Conservation (phyloP, 2,797 vertebrate genomes). For the Melanogrammus aeglefinus region DNA sequence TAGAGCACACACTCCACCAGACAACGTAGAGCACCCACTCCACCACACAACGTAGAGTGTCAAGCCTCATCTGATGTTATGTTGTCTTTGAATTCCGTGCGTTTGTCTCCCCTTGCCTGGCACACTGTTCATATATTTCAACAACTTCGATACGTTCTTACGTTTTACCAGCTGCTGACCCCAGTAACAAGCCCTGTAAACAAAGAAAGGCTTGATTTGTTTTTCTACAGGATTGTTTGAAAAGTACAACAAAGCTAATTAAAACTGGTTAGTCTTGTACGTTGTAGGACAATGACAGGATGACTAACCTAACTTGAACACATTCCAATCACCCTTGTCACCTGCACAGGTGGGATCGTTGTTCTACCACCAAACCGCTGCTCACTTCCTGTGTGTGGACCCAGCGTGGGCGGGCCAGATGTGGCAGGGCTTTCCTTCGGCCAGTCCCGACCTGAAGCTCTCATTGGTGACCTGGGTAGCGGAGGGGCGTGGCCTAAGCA, state of each 20-base stretch:
- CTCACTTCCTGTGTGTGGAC: conserved; percentile 72
- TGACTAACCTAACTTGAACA: not conserved
- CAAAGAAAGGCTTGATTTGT: not conserved
- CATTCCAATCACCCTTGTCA: not conserved
- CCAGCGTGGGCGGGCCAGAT: conserved; percentile 45
- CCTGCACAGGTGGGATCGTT: conserved; percentile 77
- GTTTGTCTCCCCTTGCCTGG: not conserved
- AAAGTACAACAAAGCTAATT: not conserved
- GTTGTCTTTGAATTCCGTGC: not conserved
- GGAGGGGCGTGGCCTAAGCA: conserved; percentile 41
- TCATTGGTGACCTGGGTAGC: conserved; percentile 72
- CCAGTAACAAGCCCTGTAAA: not conserved
- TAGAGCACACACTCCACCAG: too few relatives aligned
- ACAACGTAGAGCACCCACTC: too few relatives aligned
- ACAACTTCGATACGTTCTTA: not conserved
- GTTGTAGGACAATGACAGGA: not conserved
- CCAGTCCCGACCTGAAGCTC: conserved; percentile 59
- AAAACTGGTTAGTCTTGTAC: not conserved
- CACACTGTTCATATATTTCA: not conserved
- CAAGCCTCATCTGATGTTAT: not conserved
- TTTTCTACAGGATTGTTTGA: not conserved
- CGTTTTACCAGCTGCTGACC: not conserved
- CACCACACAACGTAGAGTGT: too few relatives aligned
- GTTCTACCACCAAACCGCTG: conserved; percentile 71
- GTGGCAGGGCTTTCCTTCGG: conserved; percentile 64